Evolutionary conservation across 2,888 invertebrate genomes (phyloP).

Genomic region (Mongoloraphidia duomilia): DNA sequence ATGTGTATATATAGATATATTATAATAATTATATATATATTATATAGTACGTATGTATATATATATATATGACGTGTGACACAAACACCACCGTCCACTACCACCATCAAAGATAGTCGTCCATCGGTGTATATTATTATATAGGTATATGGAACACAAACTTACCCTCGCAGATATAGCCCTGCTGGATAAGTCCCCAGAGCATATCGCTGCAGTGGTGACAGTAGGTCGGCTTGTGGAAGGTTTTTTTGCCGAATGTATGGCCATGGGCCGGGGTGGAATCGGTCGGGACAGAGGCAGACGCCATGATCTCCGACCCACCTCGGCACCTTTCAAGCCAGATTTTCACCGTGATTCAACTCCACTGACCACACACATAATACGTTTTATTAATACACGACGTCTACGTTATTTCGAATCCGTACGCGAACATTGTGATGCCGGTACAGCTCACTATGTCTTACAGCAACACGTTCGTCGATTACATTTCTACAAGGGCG

Average conservation of each 20-base stretch:
- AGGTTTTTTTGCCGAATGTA: slow-evolving; percentile 99
- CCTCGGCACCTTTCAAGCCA: slow-evolving; percentile 42
- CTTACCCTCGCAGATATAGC: slow-evolving; percentile 98
- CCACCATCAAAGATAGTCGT: too few species aligned
- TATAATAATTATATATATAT: too few species aligned
- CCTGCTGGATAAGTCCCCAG: slow-evolving; percentile 99
- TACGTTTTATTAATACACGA: slow-evolving; percentile 23
- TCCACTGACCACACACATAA: slow-evolving; percentile 32
- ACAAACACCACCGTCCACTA: too few species aligned
- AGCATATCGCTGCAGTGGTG: slow-evolving; percentile 99
- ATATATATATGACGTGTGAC: too few species aligned
- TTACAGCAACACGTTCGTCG: slow-evolving; percentile 24
- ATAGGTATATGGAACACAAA: slow-evolving; percentile 12
- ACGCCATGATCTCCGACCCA: slow-evolving; percentile 43
- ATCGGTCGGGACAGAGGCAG: slow-evolving; percentile 31
- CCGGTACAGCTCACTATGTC: slow-evolving; percentile 27
- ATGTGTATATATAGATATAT: too few species aligned
- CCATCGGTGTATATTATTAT: too few species aligned
- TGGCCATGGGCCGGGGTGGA: slow-evolving; percentile 66
- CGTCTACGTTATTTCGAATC: slow-evolving; percentile 42
- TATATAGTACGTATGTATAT: too few species aligned
- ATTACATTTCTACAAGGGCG: slow-evolving; percentile 23
- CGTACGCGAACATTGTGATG: slow-evolving; percentile 41
- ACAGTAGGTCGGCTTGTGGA: slow-evolving; percentile 99
- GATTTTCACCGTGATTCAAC: slow-evolving; percentile 43